Evolutionary conservation across 1,140 invertebrate species (phyloP).

Genomic region (Pantala flavescens): DNA sequence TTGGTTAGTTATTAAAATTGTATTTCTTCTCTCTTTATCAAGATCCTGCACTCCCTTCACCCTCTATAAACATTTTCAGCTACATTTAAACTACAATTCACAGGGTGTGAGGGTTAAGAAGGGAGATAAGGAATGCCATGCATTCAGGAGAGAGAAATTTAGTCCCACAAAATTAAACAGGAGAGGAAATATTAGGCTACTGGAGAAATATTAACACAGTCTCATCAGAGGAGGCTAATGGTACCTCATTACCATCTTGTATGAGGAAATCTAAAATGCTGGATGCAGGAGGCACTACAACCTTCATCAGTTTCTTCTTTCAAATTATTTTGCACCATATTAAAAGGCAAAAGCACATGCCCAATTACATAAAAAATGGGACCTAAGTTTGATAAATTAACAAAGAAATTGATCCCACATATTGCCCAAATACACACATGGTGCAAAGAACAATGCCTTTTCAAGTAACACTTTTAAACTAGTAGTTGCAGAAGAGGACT

Average conservation of each 20-base stretch:
- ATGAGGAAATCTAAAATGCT: background rate
- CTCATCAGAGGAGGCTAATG: background rate
- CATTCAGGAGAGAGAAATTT: background rate
- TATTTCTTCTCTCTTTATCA: background rate
- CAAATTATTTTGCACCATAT: background rate
- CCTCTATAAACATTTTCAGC: background rate
- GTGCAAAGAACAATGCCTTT: background rate
- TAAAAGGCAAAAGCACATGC: background rate
- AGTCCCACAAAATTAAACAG: background rate
- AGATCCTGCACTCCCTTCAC: background rate
- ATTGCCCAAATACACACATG: background rate
- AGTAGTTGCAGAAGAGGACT: background rate
- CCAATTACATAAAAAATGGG: background rate
- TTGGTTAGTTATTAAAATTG: background rate
- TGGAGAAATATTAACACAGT: background rate
- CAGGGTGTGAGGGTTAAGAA: background rate
- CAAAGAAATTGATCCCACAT: background rate
- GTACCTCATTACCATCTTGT: background rate
- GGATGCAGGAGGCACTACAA: background rate
- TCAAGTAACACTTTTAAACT: background rate
- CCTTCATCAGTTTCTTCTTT: background rate
- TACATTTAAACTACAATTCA: background rate
- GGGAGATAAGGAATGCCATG: background rate
- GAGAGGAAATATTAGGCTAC: background rate
- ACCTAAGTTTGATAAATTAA: background rate